phyloP scores from a whole-genome alignment of 1,140 invertebrate species.

The Pygmarrhopalites habei region DNA sequence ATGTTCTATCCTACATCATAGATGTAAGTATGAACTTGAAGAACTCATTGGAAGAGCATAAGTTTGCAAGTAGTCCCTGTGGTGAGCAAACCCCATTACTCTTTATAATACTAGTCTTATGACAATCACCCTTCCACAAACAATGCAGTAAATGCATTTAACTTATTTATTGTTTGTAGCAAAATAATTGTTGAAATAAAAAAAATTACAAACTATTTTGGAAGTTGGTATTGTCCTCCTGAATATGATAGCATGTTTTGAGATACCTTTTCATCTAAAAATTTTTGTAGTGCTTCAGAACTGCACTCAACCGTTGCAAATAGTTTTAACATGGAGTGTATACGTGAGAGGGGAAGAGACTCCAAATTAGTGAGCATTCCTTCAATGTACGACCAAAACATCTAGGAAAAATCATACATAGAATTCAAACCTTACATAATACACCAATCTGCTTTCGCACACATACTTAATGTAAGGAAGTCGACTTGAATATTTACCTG shows the following conservation, averaged over 20 bases:
- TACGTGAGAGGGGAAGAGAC: conserved; percentile 81
- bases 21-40: too few relatives aligned
- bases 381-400: conserved; percentile 93
- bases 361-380: conserved; percentile 95
- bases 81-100: too few relatives aligned
- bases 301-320: conserved; percentile 87
- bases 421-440: neutral
- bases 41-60: too few relatives aligned
- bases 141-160: too few relatives aligned
- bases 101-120: too few relatives aligned
- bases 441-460: too few relatives aligned
- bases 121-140: too few relatives aligned
- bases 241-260: conserved; percentile 30
- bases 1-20: too few relatives aligned
- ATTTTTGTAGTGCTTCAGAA: conserved; percentile 75
- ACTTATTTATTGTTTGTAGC: too few relatives aligned
- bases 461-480: conserved; percentile 1
- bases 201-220: conserved; percentile 21
- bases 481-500: conserved; percentile 49
- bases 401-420: conserved; percentile 48
- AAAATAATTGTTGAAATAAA: too few relatives aligned
- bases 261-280: conserved; percentile 81
- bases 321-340: conserved; percentile 95
- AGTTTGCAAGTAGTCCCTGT: too few relatives aligned
- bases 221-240: conserved; percentile 30